Percentiles rank a stretch among this genome's conserved stretches.
These are phyloP conservation scores for Irena cyanogastra DNA, from an alignment of 2,113 vertebrate species.

Conservation along the genomic window DNA sequence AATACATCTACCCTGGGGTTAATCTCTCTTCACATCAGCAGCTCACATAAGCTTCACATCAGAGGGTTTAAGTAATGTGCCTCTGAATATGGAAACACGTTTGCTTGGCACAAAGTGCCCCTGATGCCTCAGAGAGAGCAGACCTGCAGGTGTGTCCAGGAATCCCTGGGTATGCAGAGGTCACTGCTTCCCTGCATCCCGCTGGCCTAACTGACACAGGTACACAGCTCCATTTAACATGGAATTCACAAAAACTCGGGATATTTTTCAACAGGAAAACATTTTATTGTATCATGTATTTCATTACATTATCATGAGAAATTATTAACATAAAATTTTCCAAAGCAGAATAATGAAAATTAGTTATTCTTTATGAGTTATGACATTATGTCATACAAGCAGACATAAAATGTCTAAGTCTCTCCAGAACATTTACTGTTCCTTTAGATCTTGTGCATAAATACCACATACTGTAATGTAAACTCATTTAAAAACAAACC, in stretches of 20 bases:
- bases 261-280: neutral
- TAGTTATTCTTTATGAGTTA: neutral
- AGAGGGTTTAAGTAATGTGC: neutral
- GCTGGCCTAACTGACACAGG: too few relatives aligned
- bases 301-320: neutral
- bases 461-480: neutral
- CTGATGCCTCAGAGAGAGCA: neutral
- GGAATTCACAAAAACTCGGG: neutral
- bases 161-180: too few relatives aligned
- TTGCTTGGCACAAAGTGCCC: neutral
- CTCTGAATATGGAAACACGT: neutral
- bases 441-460: neutral
- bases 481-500: neutral
- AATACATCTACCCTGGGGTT: neutral
- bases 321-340: neutral
- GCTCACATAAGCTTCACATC: neutral
- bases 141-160: neutral
- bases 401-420: constrained; percentile 56
- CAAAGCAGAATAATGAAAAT: neutral
- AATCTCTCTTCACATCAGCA: neutral
- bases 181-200: neutral
- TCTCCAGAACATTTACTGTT: constrained; percentile 15
- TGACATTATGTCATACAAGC: constrained; percentile 66
- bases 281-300: neutral
- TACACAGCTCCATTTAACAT: neutral